Conservation (phyloP, 2,797 vertebrate species). For the Gallirallus australis region DNA sequence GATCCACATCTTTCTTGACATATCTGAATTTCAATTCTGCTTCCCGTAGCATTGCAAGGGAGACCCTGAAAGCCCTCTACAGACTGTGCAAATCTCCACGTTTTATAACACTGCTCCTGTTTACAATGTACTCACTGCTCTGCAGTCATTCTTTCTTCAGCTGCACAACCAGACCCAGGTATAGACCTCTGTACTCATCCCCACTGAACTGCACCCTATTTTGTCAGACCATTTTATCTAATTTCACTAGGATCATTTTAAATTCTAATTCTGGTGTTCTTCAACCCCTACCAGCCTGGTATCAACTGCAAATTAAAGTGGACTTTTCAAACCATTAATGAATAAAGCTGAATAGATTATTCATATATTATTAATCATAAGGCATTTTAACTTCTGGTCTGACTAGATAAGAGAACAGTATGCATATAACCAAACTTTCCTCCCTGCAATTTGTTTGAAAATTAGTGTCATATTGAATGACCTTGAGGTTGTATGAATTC, state of each 20-base stretch:
- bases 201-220: neutral
- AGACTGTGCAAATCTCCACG: neutral
- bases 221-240: neutral
- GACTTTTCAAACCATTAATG: conserved; percentile 12
- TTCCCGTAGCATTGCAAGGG: neutral
- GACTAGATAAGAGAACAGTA: neutral
- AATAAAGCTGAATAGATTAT: neutral
- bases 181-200: neutral
- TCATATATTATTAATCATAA: conserved; percentile 1
- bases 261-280: neutral
- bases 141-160: neutral
- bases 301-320: neutral
- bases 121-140: neutral
- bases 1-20: neutral
- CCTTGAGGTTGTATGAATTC: neutral
- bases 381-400: neutral
- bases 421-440: neutral
- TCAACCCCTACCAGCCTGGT: neutral
- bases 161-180: neutral
- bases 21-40: neutral
- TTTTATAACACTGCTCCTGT: neutral
- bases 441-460: neutral
- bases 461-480: neutral
- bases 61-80: neutral
- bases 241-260: neutral